Base-by-base conservation (phyloP, 92 coral and sea anemone genomes). In the Palythoa caribaeorum region DNA sequence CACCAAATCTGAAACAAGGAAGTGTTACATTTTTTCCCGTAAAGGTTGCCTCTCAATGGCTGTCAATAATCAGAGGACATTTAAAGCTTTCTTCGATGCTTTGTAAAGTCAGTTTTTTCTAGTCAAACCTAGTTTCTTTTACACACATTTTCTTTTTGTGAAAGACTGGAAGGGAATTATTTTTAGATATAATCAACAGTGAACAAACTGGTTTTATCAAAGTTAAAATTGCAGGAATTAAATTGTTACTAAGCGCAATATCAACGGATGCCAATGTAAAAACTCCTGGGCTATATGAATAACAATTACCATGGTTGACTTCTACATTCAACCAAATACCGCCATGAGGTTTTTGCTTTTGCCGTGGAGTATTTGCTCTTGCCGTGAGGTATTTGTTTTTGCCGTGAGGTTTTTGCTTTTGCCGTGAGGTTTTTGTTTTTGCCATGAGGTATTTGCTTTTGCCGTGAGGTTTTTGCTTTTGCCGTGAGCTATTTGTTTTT, bases 231-330 rank as follows among this genome's bases (percentile, higher is more conserved):
- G 68, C 68, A 60, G 68, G 68, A 60, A 60, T 60, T 60, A 60
- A 14, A 60, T 60, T 60, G 20, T 16, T 60, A 14, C 19, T 60
- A 60, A 60, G 68, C 19, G 68, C 1, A 78, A 78, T 78, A 78
- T 51, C 20, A 78, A 78, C 83, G 16, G 83, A 78, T 78, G 83
- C 83, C 83, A 51, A 4, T 51, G 60, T 60, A 60, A 60, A 60
- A 60, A 16, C 19, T 60, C 68, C 20, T 60, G 19, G 68, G 68
- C 68, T 2, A 60, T 17, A 17, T 60, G 16, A 60, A 60, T 60
- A 60, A 60, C 35, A 16, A 60, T 60, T 60, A 60, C 68, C 68
- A 17, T 60, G 68, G 68, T 60, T 60, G 20, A 60, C 68, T 60
- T 21, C 68, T 28, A 60, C 68, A 60, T 60, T 60, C 68, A 16